A percentile compares a stretch with the other conserved stretches of the same genome.
Evolutionary conservation across 1,140 invertebrate genomes (phyloP).

Genomic region (Dufourea novaeangliae): DNA sequence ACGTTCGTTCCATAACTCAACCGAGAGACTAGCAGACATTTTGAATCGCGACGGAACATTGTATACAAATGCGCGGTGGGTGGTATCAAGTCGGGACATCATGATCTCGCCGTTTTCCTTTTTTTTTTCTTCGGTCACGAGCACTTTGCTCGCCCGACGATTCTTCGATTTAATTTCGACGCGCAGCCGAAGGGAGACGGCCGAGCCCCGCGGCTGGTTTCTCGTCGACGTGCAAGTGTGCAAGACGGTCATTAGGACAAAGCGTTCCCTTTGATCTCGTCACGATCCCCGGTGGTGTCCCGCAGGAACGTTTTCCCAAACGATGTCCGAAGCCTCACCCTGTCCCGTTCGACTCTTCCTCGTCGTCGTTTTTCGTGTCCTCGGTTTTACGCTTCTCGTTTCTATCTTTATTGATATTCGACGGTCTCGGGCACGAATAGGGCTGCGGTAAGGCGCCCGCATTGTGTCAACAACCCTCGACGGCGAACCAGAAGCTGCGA

Average conservation of each 20-base stretch:
- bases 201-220: conserved; percentile 52
- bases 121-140: conserved; percentile 28
- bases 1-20: background rate
- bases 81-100: background rate
- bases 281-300: conserved; percentile 67
- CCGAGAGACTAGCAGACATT: background rate
- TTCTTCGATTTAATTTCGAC: conserved; percentile 56
- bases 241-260: conserved; percentile 67
- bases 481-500: conserved; percentile 76
- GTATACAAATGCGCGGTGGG: conserved; percentile 33
- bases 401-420: conserved; percentile 71
- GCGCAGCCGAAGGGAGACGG: background rate
- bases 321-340: conserved; percentile 52
- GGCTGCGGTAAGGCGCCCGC: conserved; percentile 75
- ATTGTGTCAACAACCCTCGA: conserved; percentile 76
- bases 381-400: conserved; percentile 54
- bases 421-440: conserved; percentile 73
- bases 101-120: conserved; percentile 39
- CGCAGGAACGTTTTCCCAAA: conserved; percentile 52
- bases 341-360: conserved; percentile 51
- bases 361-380: background rate
- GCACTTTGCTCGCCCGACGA: conserved; percentile 17
- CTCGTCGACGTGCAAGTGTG: conserved; percentile 33
- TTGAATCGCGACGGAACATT: background rate
- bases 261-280: conserved; percentile 72